phyloP scores from a whole-genome alignment of 1,140 invertebrate genomes.

The Drosophila guanche region DNA sequence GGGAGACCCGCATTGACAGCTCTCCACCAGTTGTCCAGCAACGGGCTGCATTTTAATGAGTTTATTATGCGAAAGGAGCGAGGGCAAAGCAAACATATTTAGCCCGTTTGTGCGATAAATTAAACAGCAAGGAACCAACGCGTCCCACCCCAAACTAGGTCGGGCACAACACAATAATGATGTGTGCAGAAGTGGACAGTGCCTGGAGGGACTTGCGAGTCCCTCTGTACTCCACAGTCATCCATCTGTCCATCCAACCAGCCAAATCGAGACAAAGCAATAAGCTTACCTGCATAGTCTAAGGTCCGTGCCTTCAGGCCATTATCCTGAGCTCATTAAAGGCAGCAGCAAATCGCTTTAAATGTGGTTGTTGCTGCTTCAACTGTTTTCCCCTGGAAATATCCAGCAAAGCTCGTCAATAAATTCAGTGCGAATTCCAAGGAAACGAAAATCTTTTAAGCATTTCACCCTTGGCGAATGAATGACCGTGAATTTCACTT shows the following conservation, averaged over 20 bases:
- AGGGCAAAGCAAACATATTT: conserved; percentile 63
- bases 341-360: conserved; percentile 28
- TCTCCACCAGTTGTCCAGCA: conserved; percentile 18
- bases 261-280: conserved; percentile 11
- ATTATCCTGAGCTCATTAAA: conserved; percentile 38
- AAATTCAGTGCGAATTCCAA: conserved; percentile 1
- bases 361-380: conserved; percentile 9
- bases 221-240: too few relatives aligned
- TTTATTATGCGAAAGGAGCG: conserved; percentile 64
- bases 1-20: conserved; percentile 56
- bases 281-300: conserved; percentile 9
- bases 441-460: conserved; percentile 1
- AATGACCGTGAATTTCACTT: conserved; percentile 54
- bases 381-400: conserved; percentile 4
- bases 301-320: conserved; percentile 1
- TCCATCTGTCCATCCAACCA: background rate
- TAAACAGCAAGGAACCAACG: conserved; percentile 57
- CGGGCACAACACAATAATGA: conserved; percentile 67
- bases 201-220: conserved; percentile 5
- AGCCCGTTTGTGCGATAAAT: conserved; percentile 64
- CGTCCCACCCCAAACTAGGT: conserved; percentile 26
- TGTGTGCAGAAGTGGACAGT: conserved; percentile 71
- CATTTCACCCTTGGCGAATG: background rate
- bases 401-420: background rate
- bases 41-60: conserved; percentile 74